A percentile compares a stretch with the other conserved stretches of the same genome.
phyloP scores from a whole-genome alignment of 2,888 invertebrate species.

The Drosophila kambysellisi region DNA sequence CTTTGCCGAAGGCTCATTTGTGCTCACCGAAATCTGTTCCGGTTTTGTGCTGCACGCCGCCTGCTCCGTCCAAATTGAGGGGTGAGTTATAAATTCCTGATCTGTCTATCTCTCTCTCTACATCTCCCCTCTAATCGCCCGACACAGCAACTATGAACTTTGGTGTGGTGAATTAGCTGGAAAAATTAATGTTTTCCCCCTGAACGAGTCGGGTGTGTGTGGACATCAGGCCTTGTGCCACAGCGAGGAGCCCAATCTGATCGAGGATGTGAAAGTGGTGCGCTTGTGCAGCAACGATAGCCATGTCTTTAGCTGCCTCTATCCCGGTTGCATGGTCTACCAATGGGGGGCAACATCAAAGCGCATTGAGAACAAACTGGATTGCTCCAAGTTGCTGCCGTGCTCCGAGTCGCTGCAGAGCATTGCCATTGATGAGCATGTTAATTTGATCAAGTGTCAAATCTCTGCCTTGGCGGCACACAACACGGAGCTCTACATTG shows the following conservation, averaged over 20 bases:
- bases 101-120: neutral
- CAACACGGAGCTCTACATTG: conserved; percentile 92
- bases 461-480: conserved; percentile 87
- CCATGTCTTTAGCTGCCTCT: conserved; percentile 92
- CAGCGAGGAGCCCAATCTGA: conserved; percentile 85
- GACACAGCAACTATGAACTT: conserved; percentile 88
- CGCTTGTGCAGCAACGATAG: conserved; percentile 89
- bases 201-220: conserved; percentile 90
- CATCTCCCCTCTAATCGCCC: neutral
- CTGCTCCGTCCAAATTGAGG: conserved; percentile 86
- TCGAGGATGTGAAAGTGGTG: conserved; percentile 87
- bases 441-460: conserved; percentile 91
- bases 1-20: conserved; percentile 90
- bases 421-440: conserved; percentile 94
- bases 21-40: conserved; percentile 91
- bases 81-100: conserved; percentile 63
- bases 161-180: conserved; percentile 96
- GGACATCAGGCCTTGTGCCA: conserved; percentile 90
- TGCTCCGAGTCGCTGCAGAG: conserved; percentile 96
- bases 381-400: conserved; percentile 96
- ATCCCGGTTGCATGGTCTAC: conserved; percentile 94
- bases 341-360: conserved; percentile 92
- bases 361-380: conserved; percentile 91
- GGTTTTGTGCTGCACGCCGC: conserved; percentile 89
- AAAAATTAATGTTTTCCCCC: conserved; percentile 91